Conservation (phyloP, 1,140 invertebrate genomes). For the Hypsibius dujardini region DNA sequence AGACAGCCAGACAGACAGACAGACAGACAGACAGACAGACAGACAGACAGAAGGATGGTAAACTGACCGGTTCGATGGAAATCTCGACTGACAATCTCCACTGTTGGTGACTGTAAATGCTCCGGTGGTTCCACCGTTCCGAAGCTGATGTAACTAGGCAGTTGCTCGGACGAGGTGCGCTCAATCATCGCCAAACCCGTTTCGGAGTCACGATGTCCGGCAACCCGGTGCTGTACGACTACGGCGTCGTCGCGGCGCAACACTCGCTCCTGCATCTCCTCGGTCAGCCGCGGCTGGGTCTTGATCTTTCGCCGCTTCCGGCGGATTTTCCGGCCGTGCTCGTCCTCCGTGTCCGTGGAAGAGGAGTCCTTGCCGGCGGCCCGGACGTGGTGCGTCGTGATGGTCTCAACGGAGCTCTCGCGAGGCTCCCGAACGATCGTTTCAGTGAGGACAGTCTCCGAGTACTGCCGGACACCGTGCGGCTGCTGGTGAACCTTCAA, state of each 20-base stretch:
- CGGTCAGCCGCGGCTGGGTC: background rate
- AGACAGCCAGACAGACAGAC: too few species aligned
- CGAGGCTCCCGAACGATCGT: too few species aligned
- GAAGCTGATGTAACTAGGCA: constrained; percentile 15
- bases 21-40: too few species aligned
- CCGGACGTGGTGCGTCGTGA: too few species aligned
- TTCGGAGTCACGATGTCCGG: constrained; percentile 6
- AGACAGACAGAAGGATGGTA: too few species aligned
- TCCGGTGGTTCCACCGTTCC: background rate
- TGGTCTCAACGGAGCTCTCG: too few species aligned
- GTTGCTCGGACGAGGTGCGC: background rate
- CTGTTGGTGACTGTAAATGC: background rate
- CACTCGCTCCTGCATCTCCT: background rate
- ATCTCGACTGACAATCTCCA: background rate
- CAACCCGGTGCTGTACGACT: background rate
- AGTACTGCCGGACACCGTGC: too few species aligned
- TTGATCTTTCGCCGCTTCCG: background rate
- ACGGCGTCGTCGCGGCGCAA: background rate
- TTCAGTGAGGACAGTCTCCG: too few species aligned
- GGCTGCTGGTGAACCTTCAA: too few species aligned
- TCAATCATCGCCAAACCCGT: background rate
- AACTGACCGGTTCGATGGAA: background rate
- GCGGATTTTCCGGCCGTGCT: background rate
- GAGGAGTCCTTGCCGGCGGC: background rate
- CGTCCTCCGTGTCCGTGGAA: background rate